Evolutionary conservation across 2,888 invertebrate species (phyloP).

Genomic region (Lagria hirta): DNA sequence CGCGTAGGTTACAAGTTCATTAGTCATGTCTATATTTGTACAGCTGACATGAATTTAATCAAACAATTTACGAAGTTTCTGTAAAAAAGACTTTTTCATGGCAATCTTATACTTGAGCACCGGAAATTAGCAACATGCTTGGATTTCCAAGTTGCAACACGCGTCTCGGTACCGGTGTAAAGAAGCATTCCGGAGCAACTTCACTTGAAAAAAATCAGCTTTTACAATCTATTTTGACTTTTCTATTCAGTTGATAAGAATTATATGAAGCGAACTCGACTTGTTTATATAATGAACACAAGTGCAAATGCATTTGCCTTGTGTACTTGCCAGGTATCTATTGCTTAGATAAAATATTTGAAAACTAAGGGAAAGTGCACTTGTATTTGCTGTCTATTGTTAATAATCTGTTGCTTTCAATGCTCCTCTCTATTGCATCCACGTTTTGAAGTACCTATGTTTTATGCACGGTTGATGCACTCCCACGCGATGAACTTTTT

Average conservation of each 20-base stretch:
- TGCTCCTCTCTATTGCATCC: constrained; percentile 18
- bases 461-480: constrained; percentile 20
- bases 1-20: constrained; percentile 14
- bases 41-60: constrained; percentile 3
- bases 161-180: background rate
- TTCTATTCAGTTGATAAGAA: no score
- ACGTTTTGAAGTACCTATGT: constrained; percentile 18
- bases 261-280: no score
- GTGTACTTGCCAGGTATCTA: constrained; percentile 5
- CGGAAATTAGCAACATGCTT: constrained; percentile 14
- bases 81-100: constrained; percentile 7
- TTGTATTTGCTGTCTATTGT: constrained; percentile 20
- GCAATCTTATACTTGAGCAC: constrained; percentile 1
- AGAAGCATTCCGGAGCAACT: constrained; percentile 13
- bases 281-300: no score
- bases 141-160: no score
- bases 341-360: constrained; percentile 10
- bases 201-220: no score
- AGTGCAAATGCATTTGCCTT: constrained; percentile 12
- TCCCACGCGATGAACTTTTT: constrained; percentile 9
- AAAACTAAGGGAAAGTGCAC: constrained; percentile 11
- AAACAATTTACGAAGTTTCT: constrained; percentile 9
- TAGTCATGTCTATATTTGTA: constrained; percentile 19
- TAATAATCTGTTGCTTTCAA: constrained; percentile 22
- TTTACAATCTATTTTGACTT: no score